phyloP scores from a whole-genome alignment of 2,113 vertebrate species.

The Bos indicus region DNA sequence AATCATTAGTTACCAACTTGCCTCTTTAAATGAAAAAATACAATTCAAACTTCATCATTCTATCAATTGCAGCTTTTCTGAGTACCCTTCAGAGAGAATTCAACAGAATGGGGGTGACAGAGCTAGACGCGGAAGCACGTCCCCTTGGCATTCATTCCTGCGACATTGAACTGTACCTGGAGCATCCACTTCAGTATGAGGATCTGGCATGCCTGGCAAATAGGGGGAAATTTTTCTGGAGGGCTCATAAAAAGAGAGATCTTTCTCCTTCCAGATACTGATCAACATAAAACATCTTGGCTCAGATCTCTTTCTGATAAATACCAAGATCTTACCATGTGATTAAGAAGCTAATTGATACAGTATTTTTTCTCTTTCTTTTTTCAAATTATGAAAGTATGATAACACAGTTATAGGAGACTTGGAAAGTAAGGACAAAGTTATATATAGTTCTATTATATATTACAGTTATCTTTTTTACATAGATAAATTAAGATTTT shows the following conservation, averaged over 20 bases:
- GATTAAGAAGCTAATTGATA: not conserved
- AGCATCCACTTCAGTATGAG: not conserved
- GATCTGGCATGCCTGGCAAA: not conserved
- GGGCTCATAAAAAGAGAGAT: conserved; percentile 22
- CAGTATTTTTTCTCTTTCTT: not conserved
- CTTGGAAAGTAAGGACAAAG: not conserved
- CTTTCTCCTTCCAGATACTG: not conserved
- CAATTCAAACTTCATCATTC: conserved; percentile 60
- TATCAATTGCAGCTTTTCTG: conserved; percentile 51
- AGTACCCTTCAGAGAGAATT: conserved; percentile 45
- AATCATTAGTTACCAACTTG: conserved; percentile 22
- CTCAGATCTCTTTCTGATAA: not conserved
- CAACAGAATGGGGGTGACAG: not conserved
- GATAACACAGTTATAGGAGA: not conserved
- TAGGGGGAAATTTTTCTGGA: not conserved
- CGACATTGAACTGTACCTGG: not conserved
- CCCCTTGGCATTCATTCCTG: not conserved
- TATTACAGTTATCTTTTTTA: not conserved
- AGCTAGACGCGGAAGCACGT: not conserved
- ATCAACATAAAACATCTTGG: not conserved
- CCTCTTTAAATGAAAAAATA: conserved; percentile 55
- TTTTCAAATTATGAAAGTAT: not conserved
- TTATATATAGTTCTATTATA: not conserved
- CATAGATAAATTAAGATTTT: not conserved
- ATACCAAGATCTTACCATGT: not conserved